Percentiles rank a stretch among this genome's conserved stretches.
These are phyloP conservation scores for Myzus persicae DNA, from an alignment of 1,140 invertebrate species.

Conservation along the genomic window DNA sequence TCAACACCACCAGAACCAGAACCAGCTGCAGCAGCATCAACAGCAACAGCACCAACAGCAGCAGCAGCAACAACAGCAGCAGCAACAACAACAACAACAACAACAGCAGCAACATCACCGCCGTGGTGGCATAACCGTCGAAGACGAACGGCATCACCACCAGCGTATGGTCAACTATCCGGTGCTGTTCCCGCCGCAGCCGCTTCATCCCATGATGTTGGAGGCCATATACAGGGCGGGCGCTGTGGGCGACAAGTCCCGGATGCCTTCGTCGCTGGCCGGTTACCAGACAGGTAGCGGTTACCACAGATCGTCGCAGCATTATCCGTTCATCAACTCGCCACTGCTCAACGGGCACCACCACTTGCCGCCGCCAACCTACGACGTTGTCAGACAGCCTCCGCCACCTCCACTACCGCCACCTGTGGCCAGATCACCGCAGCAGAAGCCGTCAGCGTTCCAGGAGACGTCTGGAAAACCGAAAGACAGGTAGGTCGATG, in stretches of 20 bases:
- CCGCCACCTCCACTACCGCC: slow-evolving; percentile 62
- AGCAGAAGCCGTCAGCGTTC: slow-evolving; percentile 59
- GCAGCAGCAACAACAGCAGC: not conserved
- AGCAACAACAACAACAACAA: not conserved
- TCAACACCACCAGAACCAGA: not conserved
- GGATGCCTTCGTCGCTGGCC: slow-evolving; percentile 66
- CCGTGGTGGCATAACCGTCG: slow-evolving; percentile 46
- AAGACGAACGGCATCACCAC: slow-evolving; percentile 62
- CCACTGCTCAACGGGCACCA: slow-evolving; percentile 65
- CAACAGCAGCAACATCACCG: not conserved
- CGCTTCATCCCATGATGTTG: slow-evolving; percentile 73
- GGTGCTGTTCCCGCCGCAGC: slow-evolving; percentile 70
- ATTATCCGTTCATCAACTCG: slow-evolving; percentile 61
- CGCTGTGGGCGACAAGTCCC: slow-evolving; percentile 65
- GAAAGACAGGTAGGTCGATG: slow-evolving; percentile 64
- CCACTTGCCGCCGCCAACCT: slow-evolving; percentile 64
- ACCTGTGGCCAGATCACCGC: slow-evolving; percentile 60
- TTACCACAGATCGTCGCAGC: not conserved
- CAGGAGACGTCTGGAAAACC: slow-evolving; percentile 66
- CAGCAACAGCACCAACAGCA: not conserved
- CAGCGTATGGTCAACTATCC: slow-evolving; percentile 65
- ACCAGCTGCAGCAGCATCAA: not conserved
- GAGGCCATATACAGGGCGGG: slow-evolving; percentile 76
- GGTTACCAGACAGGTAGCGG: slow-evolving; percentile 60
- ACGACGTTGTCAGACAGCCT: slow-evolving; percentile 65